Evolutionary conservation across 2,888 invertebrate species (phyloP).

Genomic region (Sturmia bella): DNA sequence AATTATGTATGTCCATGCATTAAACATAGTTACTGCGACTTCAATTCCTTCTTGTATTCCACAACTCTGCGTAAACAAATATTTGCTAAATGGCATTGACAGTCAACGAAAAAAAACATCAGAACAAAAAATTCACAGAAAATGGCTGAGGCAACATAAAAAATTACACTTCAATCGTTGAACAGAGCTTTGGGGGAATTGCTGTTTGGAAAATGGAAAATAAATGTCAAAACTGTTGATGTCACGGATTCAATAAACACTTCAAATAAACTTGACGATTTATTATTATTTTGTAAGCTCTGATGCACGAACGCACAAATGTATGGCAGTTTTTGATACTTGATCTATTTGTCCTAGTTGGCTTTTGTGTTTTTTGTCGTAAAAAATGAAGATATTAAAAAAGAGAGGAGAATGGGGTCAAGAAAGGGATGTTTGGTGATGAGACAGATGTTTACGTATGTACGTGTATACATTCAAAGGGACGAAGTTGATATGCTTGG

Average conservation of each 20-base stretch:
- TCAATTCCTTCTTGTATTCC: not conserved
- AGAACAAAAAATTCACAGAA: not conserved
- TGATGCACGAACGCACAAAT: conserved; percentile 62
- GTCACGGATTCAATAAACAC: conserved; percentile 82
- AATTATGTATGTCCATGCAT: not conserved
- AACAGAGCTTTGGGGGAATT: conserved; percentile 58
- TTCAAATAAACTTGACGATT: conserved; percentile 81
- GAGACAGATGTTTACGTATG: not conserved
- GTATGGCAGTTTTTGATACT: conserved; percentile 72
- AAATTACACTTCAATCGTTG: conserved; percentile 40
- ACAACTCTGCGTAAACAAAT: conserved; percentile 31
- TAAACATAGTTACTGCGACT: not conserved
- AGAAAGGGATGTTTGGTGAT: conserved; percentile 12
- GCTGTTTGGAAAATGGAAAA: conserved; percentile 73
- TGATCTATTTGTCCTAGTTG: conserved; percentile 38
- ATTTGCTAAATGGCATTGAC: conserved; percentile 59
- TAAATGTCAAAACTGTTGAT: conserved; percentile 71
- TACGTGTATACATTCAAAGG: not conserved
- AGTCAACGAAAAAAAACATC: conserved; percentile 20
- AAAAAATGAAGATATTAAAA: not conserved
- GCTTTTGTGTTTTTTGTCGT: not conserved
- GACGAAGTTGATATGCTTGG: conserved; percentile 27
- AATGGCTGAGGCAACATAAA: conserved; percentile 17
- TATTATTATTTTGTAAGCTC: conserved; percentile 75
- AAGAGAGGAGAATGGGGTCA: conserved; percentile 33